These are phyloP conservation scores for Cygnus buccinator DNA, from an alignment of 2,113 vertebrate genomes.

Conservation along the genomic window DNA sequence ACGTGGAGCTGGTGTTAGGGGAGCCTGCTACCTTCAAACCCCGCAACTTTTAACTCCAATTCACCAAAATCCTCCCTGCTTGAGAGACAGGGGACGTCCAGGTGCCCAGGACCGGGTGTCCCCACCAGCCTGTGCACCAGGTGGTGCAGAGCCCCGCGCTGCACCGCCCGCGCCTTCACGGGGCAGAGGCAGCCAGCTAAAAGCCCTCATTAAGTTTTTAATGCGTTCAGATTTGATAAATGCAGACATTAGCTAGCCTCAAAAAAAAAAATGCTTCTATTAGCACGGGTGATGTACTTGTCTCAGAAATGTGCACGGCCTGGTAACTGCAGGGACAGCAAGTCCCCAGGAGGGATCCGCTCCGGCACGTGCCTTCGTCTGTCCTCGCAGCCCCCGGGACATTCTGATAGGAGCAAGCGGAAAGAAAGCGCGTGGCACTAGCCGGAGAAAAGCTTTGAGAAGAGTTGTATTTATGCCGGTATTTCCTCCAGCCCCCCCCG, in stretches of 20 bases:
- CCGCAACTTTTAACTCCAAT: rapidly evolving
- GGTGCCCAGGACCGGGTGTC: too few species aligned
- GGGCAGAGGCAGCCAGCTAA: neutral
- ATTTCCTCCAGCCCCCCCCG: neutral
- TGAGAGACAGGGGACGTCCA: rapidly evolving
- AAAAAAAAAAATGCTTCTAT: neutral
- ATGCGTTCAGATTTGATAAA: rapidly evolving
- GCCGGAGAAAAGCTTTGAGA: too few species aligned
- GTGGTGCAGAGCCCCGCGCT: too few species aligned
- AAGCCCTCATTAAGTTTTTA: neutral
- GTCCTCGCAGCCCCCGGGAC: neutral
- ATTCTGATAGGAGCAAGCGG: rapidly evolving
- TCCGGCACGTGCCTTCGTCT: neutral
- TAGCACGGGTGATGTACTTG: neutral
- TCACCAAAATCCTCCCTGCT: neutral
- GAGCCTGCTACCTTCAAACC: too few species aligned
- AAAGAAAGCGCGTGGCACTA: neutral
- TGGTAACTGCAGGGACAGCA: rapidly evolving
- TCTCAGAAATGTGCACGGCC: neutral
- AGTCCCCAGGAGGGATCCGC: neutral
- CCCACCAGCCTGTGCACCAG: neutral
- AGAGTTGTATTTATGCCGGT: neutral
- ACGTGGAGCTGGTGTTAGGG: neutral
- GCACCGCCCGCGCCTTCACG: too few species aligned
- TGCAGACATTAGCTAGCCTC: rapidly evolving